Evolutionary conservation across 64 coral and sea anemone genomes (phyloP), one percentile per base, ranked within the genome.

Genomic region (Acropora yongei): DNA sequence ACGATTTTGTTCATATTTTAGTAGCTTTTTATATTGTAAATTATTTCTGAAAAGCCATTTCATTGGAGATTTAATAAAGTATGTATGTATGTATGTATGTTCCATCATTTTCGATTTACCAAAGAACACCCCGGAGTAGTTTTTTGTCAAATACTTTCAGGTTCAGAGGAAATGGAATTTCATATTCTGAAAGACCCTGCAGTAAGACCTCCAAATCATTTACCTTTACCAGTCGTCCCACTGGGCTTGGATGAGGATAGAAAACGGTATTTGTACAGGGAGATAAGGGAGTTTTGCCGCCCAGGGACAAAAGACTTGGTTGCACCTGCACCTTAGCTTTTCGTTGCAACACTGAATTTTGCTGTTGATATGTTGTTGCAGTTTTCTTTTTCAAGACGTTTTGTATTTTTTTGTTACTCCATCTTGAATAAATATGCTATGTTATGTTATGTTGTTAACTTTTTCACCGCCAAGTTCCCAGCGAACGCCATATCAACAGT

Each of bases 271-370:
- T 57, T 90, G 46, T 53, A 57, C 47, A 72, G 46, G 51, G 89
- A 90, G 16, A 90, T 90, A 2, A 72, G 89, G 46, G 77, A 90
- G 67, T 90, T 82, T 30, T 90, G 77, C 49, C 77, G 89, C 6
- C 61, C 78, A 63, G 89, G 89, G 4, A 90, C 89, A 41, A 65
- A 90, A 57, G 89, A 90, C 80, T 74, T 80, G 19, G 46, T 90
- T 53, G 88, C 88, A 14, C 78, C 88, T 73, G 77, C 65, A 20
- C 76, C 63, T 68, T 80, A 76, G 10, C 74, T 76, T 76, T 45
- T 76, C 41, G 45, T 43, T 45, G 10, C 9, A 44, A 76, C 63
- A 67, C 63, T 67, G 63, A 67, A 67, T 67, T 67, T 67, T 67
- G 1, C 17, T 67, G 63, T 67, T 67, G 63, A 67, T 67, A 67